Conservation (phyloP, 2,113 vertebrate genomes). For the Rallus limicola region DNA sequence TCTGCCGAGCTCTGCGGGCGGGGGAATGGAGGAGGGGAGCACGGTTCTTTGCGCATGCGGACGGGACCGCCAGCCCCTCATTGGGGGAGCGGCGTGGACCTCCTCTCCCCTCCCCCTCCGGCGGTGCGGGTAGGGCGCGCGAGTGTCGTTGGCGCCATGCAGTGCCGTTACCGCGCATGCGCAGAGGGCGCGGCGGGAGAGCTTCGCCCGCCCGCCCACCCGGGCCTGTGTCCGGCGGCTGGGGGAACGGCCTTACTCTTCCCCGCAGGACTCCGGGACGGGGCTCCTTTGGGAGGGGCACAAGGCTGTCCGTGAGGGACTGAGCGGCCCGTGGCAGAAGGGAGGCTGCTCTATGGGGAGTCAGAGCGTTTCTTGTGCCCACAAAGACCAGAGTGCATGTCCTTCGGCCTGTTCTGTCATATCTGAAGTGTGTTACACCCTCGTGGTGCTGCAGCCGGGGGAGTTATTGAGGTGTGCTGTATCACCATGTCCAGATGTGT, state of each 20-base stretch:
- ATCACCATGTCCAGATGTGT: fast-evolving
- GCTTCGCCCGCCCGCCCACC: no score
- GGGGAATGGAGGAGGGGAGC: not conserved
- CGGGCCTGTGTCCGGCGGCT: not conserved
- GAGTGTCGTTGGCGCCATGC: fast-evolving
- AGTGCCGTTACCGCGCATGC: not conserved
- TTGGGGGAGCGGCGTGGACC: not conserved
- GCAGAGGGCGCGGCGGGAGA: not conserved
- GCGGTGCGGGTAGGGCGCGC: not conserved
- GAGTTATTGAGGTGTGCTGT: fast-evolving
- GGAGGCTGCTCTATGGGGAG: no score
- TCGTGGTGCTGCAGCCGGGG: not conserved
- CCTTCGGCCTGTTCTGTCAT: fast-evolving
- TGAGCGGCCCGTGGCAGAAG: not conserved
- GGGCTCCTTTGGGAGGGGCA: no score
- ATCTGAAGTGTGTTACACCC: fast-evolving
- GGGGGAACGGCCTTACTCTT: not conserved
- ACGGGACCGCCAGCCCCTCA: fast-evolving
- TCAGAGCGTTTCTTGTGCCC: fast-evolving
- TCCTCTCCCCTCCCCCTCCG: no score
- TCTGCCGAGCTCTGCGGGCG: not conserved
- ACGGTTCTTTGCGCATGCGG: not conserved
- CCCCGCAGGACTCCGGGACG: not conserved
- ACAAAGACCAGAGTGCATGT: fast-evolving
- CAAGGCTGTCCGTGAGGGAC: fast-evolving